A percentile compares a stretch with the other conserved stretches of the same genome.
Conservation (phyloP, 2,888 invertebrate genomes). For the Phengaris arion region DNA sequence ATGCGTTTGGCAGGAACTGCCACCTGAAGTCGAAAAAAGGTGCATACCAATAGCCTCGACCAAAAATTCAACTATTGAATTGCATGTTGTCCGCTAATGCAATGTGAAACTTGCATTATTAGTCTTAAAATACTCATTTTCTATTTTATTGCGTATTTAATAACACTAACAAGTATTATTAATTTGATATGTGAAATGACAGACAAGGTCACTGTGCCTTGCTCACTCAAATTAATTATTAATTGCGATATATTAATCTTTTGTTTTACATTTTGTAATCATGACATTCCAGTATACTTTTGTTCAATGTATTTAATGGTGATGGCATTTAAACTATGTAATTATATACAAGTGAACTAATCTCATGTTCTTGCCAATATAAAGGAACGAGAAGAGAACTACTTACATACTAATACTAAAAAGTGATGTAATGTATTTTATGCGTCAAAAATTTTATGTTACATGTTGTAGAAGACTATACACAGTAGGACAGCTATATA, state of each 20-base stretch:
- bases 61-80: slow-evolving; percentile 87
- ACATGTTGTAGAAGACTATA: neutral
- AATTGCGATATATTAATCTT: slow-evolving; percentile 1
- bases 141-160: slow-evolving; percentile 8
- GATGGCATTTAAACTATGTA: neutral
- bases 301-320: slow-evolving; percentile 6
- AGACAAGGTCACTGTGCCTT: slow-evolving; percentile 19
- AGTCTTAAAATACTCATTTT: slow-evolving; percentile 22
- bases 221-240: neutral
- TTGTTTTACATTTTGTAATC: slow-evolving; percentile 4
- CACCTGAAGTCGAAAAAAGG: slow-evolving; percentile 83
- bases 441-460: neutral
- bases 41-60: slow-evolving; percentile 83
- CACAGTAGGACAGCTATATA: neutral
- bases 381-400: neutral
- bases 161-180: slow-evolving; percentile 15
- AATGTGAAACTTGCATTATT: neutral
- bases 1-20: slow-evolving; percentile 92
- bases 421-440: too few species aligned
- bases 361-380: slow-evolving; percentile 4
- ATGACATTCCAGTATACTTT: slow-evolving; percentile 22
- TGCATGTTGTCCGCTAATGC: slow-evolving; percentile 88
- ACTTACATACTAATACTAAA: neutral
- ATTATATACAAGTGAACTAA: neutral
- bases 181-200: neutral